Evolutionary conservation across 2,888 invertebrate genomes (phyloP).

Genomic region (Phyllotreta striolata): DNA sequence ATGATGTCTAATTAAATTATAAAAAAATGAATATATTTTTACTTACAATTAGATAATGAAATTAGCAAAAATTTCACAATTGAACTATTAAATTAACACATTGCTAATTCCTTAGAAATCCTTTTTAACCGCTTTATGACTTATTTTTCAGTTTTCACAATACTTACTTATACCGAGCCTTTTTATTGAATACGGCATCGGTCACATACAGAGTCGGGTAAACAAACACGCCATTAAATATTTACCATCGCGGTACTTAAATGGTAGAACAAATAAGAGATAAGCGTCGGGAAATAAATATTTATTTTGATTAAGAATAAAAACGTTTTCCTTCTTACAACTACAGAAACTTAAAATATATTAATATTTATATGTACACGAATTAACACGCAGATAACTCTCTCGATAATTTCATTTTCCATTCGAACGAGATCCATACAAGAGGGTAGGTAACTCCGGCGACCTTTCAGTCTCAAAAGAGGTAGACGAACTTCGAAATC

Average conservation of each 20-base stretch:
- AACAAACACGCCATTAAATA: constrained; percentile 27
- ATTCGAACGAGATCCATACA: constrained; percentile 27
- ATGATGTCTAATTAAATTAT: too few relatives aligned
- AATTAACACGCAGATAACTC: constrained; percentile 9
- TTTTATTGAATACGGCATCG: constrained; percentile 1
- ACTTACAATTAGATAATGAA: too few relatives aligned
- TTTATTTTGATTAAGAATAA: constrained; percentile 40
- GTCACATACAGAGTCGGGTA: constrained; percentile 9
- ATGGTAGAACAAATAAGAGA: constrained; percentile 35
- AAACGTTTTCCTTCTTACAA: constrained; percentile 30
- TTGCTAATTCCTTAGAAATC: too few relatives aligned
- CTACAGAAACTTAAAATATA: constrained; percentile 26
- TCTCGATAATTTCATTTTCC: constrained; percentile 21
- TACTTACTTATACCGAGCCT: constrained; percentile 3
- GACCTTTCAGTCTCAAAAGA: constrained; percentile 40
- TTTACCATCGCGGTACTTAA: constrained; percentile 27
- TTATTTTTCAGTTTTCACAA: background rate
- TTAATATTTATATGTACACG: constrained; percentile 14
- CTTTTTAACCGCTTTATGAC: too few relatives aligned
- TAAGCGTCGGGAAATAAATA: constrained; percentile 38
- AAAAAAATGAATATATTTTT: too few relatives aligned
- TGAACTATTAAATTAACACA: too few relatives aligned
- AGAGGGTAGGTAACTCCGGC: constrained; percentile 28
- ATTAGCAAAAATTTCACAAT: too few relatives aligned
- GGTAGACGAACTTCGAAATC: constrained; percentile 40